Evolutionary conservation across 2,797 vertebrate species (phyloP).

Genomic region (Pangasius macronema): DNA sequence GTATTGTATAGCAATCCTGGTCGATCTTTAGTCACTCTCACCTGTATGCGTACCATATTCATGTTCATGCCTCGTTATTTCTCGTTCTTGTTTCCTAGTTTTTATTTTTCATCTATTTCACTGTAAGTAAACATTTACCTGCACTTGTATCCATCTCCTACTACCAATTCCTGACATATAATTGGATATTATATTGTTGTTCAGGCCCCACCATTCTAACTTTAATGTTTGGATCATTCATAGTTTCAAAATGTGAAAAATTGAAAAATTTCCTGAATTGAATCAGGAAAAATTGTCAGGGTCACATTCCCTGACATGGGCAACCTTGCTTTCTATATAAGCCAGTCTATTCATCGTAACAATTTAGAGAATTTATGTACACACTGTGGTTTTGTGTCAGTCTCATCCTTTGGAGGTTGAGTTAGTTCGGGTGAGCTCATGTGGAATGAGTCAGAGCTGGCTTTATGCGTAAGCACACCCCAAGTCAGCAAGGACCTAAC

Average conservation of each 20-base stretch:
- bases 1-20: neutral
- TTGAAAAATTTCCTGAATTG: neutral
- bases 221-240: neutral
- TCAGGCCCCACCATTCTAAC: neutral
- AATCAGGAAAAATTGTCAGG: neutral
- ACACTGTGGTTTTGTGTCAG: constrained; percentile 26
- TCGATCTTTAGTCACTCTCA: neutral
- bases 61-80: neutral
- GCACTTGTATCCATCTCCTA: neutral
- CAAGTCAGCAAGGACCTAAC: constrained; percentile 62
- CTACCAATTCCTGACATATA: neutral
- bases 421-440: constrained; percentile 4
- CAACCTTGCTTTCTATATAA: neutral
- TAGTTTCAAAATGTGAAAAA: neutral
- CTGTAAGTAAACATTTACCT: neutral
- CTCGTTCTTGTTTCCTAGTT: neutral
- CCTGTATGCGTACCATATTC: neutral
- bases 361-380: constrained; percentile 6
- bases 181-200: neutral
- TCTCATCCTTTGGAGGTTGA: constrained; percentile 17
- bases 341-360: neutral
- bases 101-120: neutral
- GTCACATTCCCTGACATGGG: neutral
- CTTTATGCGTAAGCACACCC: constrained; percentile 69
- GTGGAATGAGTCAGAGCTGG: constrained; percentile 51